Percentiles rank a stretch among this genome's conserved stretches.
These are phyloP conservation scores for Adelphocoris suturalis DNA, from an alignment of 2,888 invertebrate genomes.

Conservation along the genomic window DNA sequence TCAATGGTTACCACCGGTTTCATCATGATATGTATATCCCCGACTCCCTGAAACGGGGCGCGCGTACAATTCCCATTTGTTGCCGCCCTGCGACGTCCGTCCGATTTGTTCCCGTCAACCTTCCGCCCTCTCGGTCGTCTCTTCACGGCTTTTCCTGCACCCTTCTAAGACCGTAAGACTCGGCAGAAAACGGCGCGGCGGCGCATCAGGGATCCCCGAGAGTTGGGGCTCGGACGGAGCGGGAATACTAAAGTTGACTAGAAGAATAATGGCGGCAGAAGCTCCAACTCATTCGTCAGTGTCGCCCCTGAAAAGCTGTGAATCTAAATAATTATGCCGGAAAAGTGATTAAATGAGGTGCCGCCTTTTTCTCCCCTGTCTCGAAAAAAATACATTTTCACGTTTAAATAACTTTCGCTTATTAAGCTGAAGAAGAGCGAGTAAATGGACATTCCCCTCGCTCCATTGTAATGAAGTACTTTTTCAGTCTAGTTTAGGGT, in stretches of 20 bases:
- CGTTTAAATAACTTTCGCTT: slow-evolving; percentile 29
- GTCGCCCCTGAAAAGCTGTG: slow-evolving; percentile 62
- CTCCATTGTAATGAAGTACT: not conserved
- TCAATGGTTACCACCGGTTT: no score
- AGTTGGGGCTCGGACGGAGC: not conserved
- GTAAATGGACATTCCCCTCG: not conserved
- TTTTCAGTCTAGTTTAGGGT: not conserved
- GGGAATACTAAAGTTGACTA: slow-evolving; percentile 67
- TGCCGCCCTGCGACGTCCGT: slow-evolving; percentile 58
- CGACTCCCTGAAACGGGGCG: slow-evolving; percentile 12
- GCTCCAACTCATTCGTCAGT: slow-evolving; percentile 60
- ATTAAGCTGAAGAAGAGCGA: slow-evolving; percentile 1
- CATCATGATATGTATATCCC: not conserved
- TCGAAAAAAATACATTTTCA: slow-evolving; percentile 12
- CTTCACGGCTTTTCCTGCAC: slow-evolving; percentile 26
- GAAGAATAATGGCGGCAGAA: slow-evolving; percentile 60
- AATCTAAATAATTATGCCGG: slow-evolving; percentile 64
- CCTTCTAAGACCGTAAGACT: not conserved
- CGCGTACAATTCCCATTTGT: slow-evolving; percentile 67
- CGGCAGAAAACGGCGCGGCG: not conserved
- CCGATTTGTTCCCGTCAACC: slow-evolving; percentile 71
- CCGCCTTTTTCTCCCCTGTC: not conserved
- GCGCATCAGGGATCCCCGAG: not conserved
- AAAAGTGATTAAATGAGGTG: slow-evolving; percentile 61
- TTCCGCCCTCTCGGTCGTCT: slow-evolving; percentile 39